A percentile compares a stretch with the other conserved stretches of the same genome.
phyloP scores from a whole-genome alignment of 1,140 invertebrate species.

The Macrobrachium nipponense region DNA sequence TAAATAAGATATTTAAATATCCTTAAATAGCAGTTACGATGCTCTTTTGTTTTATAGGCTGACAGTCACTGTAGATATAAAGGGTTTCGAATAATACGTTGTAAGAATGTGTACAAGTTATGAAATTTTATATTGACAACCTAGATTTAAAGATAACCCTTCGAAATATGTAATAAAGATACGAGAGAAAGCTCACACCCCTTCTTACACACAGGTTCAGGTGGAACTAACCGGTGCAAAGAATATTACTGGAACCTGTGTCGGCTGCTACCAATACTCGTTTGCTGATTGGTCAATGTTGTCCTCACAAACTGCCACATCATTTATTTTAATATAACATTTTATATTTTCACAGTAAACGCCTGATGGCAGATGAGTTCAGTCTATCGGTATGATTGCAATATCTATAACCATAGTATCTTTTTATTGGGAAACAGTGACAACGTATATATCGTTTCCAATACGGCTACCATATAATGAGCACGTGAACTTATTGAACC shows the following conservation, averaged over 20 bases:
- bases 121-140: background rate
- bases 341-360: too few species aligned
- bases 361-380: too few species aligned
- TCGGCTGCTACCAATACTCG: slow-evolving; percentile 42
- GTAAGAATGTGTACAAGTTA: background rate
- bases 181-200: slow-evolving; percentile 30
- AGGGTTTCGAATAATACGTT: slow-evolving; percentile 30
- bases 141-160: background rate
- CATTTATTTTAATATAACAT: too few species aligned
- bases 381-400: too few species aligned
- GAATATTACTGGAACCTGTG: slow-evolving; percentile 55
- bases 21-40: slow-evolving; percentile 4
- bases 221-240: slow-evolving; percentile 41
- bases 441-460: too few species aligned
- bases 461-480: too few species aligned
- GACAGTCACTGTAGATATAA: slow-evolving; percentile 12
- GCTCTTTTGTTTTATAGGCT: slow-evolving; percentile 48
- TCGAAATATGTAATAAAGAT: background rate
- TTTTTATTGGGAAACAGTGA: too few species aligned
- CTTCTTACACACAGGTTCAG: slow-evolving; percentile 46
- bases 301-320: too few species aligned
- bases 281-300: slow-evolving; percentile 31
- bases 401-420: too few species aligned
- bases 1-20: slow-evolving; percentile 3
- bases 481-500: too few species aligned